Evolutionary conservation across 2,113 vertebrate genomes (phyloP), one percentile per base, ranked within the genome.

Genomic region (Uria aalge): DNA sequence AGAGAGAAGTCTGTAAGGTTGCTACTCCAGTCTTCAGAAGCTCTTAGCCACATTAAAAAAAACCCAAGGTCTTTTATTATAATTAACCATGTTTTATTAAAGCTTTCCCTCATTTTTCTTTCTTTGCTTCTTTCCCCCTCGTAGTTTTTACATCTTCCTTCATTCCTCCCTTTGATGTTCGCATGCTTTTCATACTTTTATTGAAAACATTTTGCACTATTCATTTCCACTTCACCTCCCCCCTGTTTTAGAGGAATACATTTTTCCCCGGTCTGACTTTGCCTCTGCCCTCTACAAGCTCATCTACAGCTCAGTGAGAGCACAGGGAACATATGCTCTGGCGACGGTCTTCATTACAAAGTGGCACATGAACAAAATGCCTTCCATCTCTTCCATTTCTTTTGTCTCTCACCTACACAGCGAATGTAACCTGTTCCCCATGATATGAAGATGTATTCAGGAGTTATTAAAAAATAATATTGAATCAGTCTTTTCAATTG

Each of bases 21-120:
- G 68, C 69, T 86, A 48, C 73, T 96, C 74, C 2, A 2, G 73
- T 83, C 80, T 93, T 93, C 80, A 97, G 88, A 89, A 92, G 92
- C 86, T 96, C 59, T 97, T 75, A 84, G 48, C 55, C 77, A 96
- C 84, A 77, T 63, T 48, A 27, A 73, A 83, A n/a, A 60, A 75
- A 17, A 53, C 45, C 12, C 14, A 95, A 90, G 47, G 22, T 48
- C 67, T 84, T 91, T 78, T 76, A 59, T 53, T 50, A 73, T 87
- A 81, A 96, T 95, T 97, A 96, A 96, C 67, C 48, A 93, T 79
- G 34, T 91, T 96, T 96, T 96, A 95, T 96, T 97, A 96, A 97
- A 98, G 84, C 75, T 94, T 94, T 96, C 69, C 71, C 80, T 96
- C 88, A 90, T 94, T 92, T 94, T 88, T 80, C 32, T 78, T 95